Evolutionary conservation across 2,113 vertebrate species (phyloP).

Genomic region (Erythrocebus patas): DNA sequence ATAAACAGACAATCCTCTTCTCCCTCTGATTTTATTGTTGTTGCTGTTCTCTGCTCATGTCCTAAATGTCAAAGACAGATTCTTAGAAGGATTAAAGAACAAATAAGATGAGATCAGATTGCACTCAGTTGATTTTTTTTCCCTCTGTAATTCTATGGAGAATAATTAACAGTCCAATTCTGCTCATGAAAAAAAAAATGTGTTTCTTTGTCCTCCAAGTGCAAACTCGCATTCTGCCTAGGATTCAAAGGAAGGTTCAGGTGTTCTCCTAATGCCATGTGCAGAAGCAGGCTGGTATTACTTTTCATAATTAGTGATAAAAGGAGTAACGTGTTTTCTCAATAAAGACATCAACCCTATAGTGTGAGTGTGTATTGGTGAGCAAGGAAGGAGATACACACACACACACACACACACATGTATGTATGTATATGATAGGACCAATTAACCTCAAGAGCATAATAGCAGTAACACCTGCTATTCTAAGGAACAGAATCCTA

Average conservation of each 20-base stretch:
- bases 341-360: background rate
- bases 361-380: background rate
- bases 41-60: background rate
- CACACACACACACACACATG: too few species aligned
- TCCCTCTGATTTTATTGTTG: background rate
- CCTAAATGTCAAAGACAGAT: background rate
- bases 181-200: background rate
- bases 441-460: background rate
- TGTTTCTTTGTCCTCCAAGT: background rate
- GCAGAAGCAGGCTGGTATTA: background rate
- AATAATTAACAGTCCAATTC: background rate
- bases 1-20: background rate
- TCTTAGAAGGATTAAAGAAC: background rate
- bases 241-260: background rate
- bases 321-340: background rate
- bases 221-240: background rate
- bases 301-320: background rate
- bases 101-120: background rate
- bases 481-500: conserved; percentile 23
- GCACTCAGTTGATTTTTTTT: background rate
- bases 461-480: background rate
- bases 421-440: background rate
- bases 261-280: background rate
- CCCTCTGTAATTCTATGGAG: background rate
- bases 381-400: background rate